Evolutionary conservation across 2,113 vertebrate species (phyloP).

Genomic region (Corvus hawaiiensis): DNA sequence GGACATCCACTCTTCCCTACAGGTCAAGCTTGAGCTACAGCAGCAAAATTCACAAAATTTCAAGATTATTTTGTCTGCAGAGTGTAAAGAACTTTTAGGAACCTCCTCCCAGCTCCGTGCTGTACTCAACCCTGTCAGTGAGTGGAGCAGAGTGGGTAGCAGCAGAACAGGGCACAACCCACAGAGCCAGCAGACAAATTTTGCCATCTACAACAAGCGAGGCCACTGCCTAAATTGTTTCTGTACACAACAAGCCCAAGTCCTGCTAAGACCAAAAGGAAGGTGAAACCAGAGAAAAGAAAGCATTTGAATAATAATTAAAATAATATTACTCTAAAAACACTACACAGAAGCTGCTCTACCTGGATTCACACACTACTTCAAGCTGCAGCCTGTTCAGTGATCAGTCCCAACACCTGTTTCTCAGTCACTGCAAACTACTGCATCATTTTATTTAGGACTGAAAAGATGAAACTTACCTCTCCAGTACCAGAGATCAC

Average conservation of each 20-base stretch:
- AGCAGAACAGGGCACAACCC: not conserved
- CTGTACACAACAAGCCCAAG: not conserved
- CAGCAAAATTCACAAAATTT: not conserved
- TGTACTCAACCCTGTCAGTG: accelerated
- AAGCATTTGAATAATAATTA: not conserved
- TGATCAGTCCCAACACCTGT: not conserved
- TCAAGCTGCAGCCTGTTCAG: not conserved
- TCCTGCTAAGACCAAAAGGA: not conserved
- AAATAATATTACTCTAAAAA: not conserved
- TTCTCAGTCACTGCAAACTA: not conserved
- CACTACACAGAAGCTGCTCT: not conserved
- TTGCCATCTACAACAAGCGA: not conserved
- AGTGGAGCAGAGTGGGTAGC: accelerated
- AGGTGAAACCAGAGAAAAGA: not conserved
- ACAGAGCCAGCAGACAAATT: not conserved
- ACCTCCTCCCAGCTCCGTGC: not conserved
- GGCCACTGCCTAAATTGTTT: not conserved
- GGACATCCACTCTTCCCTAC: not conserved
- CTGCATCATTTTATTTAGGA: not conserved
- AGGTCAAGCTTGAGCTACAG: not conserved
- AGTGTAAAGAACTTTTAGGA: not conserved
- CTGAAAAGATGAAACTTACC: not conserved
- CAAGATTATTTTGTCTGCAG: not conserved
- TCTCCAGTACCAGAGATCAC: not conserved
- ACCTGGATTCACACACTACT: not conserved